phyloP scores from a whole-genome alignment of 2,888 invertebrate species.

The Meta bourneti region DNA sequence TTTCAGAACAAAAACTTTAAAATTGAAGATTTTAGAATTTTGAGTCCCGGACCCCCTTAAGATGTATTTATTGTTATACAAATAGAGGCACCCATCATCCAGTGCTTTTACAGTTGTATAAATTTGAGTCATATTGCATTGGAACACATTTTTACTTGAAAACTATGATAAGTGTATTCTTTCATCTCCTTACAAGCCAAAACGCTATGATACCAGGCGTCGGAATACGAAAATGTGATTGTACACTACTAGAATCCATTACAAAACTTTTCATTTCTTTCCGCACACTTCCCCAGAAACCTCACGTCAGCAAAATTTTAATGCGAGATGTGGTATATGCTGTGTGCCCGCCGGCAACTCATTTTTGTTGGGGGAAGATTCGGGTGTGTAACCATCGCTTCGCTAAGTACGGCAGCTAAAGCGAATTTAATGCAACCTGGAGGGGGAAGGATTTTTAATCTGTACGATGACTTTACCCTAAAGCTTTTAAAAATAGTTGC shows the following conservation, averaged over 20 bases:
- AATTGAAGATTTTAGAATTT: too few relatives aligned
- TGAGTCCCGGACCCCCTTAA: too few relatives aligned
- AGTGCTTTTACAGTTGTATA: too few relatives aligned
- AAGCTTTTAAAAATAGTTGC: background rate
- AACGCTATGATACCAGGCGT: too few relatives aligned
- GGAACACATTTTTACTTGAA: too few relatives aligned
- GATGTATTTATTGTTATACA: too few relatives aligned
- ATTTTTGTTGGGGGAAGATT: background rate
- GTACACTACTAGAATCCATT: background rate
- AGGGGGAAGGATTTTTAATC: background rate
- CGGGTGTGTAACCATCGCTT: background rate
- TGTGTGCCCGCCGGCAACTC: background rate
- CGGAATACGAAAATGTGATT: background rate
- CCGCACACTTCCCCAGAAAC: background rate
- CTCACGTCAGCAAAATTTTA: background rate
- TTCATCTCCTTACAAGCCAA: too few relatives aligned
- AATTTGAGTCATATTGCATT: too few relatives aligned
- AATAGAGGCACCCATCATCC: too few relatives aligned
- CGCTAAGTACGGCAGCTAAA: background rate
- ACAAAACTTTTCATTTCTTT: background rate
- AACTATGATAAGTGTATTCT: too few relatives aligned
- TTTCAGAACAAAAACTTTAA: too few relatives aligned
- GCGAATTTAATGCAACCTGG: conserved; percentile 10
- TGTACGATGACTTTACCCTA: background rate
- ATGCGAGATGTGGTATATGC: background rate